These are phyloP conservation scores for Pangasius krempfi DNA, from an alignment of 2,797 vertebrate genomes.

Conservation along the genomic window DNA sequence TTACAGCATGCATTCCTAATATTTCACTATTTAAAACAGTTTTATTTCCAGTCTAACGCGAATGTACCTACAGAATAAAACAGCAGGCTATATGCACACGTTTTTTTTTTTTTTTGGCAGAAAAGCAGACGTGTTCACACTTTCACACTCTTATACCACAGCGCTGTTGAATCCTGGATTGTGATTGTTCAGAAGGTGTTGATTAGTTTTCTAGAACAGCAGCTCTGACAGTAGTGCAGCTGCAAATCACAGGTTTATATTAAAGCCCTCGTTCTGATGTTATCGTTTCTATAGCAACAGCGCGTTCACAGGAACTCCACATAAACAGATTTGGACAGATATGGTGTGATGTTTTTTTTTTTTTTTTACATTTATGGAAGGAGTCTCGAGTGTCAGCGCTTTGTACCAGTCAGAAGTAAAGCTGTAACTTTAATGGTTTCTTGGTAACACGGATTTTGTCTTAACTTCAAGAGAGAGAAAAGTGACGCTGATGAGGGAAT, in stretches of 20 bases:
- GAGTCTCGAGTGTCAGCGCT: background rate
- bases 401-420: background rate
- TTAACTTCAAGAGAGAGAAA: background rate
- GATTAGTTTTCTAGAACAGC: background rate
- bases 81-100: background rate
- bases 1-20: background rate
- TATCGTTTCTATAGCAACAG: background rate
- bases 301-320: background rate
- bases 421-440: background rate
- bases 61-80: background rate
- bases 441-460: background rate
- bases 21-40: background rate
- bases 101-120: background rate
- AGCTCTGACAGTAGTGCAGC: background rate
- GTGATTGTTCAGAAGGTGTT: constrained; percentile 1
- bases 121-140: background rate
- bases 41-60: background rate
- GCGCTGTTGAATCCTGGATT: background rate
- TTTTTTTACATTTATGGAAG: background rate
- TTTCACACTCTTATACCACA: background rate
- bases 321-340: background rate
- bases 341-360: background rate
- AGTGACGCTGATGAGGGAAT: background rate
- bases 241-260: background rate
- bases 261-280: background rate